Base-by-base conservation (phyloP, 2,797 vertebrate genomes). In the Erpetoichthys calabaricus region DNA sequence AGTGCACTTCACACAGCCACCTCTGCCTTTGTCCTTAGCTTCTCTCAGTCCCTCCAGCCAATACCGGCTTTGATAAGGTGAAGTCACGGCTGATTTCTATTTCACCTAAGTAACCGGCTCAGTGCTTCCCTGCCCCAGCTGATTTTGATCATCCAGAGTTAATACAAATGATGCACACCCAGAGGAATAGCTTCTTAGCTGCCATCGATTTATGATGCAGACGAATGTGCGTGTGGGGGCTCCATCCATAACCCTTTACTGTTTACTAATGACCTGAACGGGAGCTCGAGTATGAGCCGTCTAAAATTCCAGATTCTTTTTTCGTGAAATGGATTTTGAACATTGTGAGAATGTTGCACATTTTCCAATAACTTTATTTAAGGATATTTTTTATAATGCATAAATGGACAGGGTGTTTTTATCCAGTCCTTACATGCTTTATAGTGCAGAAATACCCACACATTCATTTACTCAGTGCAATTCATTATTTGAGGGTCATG, bases 71-170 rank as follows among this genome's bases (percentile, higher is more conserved):
- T 54, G 53, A 54, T 54, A 54, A 54, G 41, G 53, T 54, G 53
- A 54, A 54, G 42, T 54, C 10, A 54, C 44, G 8, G 41, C 53
- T 54, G 41, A 54, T 54, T 42, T 42, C 53, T 54, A 7, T 54
- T 44, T 54, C 41, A 54, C 53, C 47, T 49, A 7, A 49, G 7
- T 49, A 49, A 54, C 53, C 42, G 53, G 53, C 53, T 42, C 25
- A 42, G 7, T 54, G 53, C 7, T 8, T 42, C 4, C 41, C 7
- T 54, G 53, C 53, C 53, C 10, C 44, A 7, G 4, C 41, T 54
- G 41, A 54, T 41, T 54, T 42, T 54, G 53, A 54, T 54, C 53
- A 54, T 8, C 51, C 53, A 54, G 53, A 54, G 10, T 8, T 54
- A 8, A 54, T 43, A 54, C 6, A 54, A 42, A 54, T 54, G 10